Percentiles rank a stretch among this genome's conserved stretches.
These are phyloP conservation scores for Phaethornis superciliosus DNA, from an alignment of 2,113 vertebrate genomes.

Conservation along the genomic window DNA sequence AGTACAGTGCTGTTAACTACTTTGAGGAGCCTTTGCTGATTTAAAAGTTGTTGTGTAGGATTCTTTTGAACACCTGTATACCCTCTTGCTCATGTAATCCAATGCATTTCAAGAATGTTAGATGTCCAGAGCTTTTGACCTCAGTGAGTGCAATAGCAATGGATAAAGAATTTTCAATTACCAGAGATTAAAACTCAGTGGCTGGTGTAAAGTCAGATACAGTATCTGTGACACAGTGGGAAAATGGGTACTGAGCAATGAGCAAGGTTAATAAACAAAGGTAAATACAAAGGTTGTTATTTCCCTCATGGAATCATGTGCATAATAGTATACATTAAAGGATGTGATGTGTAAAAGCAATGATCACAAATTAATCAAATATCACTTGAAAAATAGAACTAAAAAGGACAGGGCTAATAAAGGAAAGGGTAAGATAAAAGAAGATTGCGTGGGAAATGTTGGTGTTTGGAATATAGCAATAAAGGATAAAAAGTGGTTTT, in stretches of 20 bases:
- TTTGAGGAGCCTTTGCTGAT: conserved; percentile 4
- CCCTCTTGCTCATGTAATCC: not conserved
- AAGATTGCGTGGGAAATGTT: not conserved
- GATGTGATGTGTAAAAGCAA: not conserved
- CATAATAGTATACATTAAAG: not conserved
- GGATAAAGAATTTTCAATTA: conserved; percentile 77
- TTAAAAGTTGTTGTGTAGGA: conserved; percentile 4
- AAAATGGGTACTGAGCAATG: conserved; percentile 45
- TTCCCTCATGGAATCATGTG: conserved; percentile 20
- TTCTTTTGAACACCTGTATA: conserved; percentile 21
- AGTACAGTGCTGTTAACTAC: not conserved
- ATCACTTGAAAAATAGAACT: not conserved
- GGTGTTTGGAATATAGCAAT: not conserved
- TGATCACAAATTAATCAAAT: conserved; percentile 33
- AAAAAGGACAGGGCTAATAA: not conserved
- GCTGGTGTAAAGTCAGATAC: conserved; percentile 38
- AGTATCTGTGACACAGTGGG: conserved; percentile 29
- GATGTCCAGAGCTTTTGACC: conserved; percentile 61
- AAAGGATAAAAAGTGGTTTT: conserved; percentile 3
- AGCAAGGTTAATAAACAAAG: conserved; percentile 67
- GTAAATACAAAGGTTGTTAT: conserved; percentile 57
- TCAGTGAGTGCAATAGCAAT: conserved; percentile 59
- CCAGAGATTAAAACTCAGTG: conserved; percentile 46
- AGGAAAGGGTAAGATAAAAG: not conserved
- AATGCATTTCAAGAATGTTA: conserved; percentile 36